These are phyloP conservation scores for Tyrannus savana DNA, from an alignment of 2,113 vertebrate species.

Conservation along the genomic window DNA sequence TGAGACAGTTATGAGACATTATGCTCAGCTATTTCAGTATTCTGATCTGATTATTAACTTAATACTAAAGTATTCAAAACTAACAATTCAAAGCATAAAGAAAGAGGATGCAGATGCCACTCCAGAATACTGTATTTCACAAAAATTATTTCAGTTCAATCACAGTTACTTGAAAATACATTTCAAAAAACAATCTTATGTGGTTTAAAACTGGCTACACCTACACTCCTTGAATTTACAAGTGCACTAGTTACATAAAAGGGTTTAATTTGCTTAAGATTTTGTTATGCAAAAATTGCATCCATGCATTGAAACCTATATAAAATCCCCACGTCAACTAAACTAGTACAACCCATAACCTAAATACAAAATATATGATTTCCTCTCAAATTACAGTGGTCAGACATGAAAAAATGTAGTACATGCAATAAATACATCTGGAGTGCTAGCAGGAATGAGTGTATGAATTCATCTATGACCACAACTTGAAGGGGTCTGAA, in stretches of 20 bases:
- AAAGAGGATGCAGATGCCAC: neutral
- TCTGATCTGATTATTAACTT: neutral
- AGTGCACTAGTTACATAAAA: neutral
- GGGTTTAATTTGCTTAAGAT: slow-evolving; percentile 8
- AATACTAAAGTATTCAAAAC: neutral
- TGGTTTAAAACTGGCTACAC: neutral
- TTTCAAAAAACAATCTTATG: neutral
- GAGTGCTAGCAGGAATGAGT: neutral
- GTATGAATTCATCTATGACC: neutral
- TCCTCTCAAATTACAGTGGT: slow-evolving; percentile 18
- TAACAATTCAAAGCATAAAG: neutral
- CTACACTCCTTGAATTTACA: neutral
- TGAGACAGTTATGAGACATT: neutral
- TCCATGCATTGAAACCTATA: neutral
- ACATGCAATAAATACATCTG: neutral
- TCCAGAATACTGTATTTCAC: neutral
- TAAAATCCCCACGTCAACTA: neutral
- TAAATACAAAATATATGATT: neutral
- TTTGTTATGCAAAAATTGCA: neutral
- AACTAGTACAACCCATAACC: neutral
- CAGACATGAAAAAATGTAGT: slow-evolving; percentile 9
- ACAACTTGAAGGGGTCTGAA: neutral
- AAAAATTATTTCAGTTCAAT: neutral
- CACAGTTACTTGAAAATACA: slow-evolving; percentile 13
- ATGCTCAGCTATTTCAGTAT: neutral